Evolutionary conservation across 2,797 vertebrate genomes (phyloP).

Genomic region (Eulemur mongoz): DNA sequence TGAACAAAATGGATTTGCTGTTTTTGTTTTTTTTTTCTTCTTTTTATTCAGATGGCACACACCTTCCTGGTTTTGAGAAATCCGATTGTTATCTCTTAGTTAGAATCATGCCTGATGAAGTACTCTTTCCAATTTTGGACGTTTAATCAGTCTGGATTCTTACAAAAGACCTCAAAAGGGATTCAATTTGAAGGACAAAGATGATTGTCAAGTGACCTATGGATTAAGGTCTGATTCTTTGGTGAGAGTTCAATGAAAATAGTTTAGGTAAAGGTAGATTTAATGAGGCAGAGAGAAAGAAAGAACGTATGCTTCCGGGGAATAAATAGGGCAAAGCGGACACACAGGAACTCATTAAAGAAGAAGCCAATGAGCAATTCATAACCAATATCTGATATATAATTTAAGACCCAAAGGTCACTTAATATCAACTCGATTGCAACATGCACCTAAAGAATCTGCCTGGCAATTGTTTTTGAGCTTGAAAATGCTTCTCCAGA

Average conservation of each 20-base stretch:
- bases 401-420: slow-evolving; percentile 69
- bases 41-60: slow-evolving; percentile 62
- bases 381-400: slow-evolving; percentile 61
- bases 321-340: slow-evolving; percentile 33
- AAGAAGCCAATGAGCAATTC: slow-evolving; percentile 37
- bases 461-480: slow-evolving; percentile 10
- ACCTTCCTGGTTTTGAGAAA: slow-evolving; percentile 66
- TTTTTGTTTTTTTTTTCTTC: slow-evolving; percentile 35
- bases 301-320: slow-evolving; percentile 6
- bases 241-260: slow-evolving; percentile 35
- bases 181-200: slow-evolving; percentile 55
- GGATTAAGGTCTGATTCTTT: slow-evolving; percentile 17
- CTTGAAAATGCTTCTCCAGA: slow-evolving; percentile 52
- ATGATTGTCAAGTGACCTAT: slow-evolving; percentile 54
- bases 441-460: slow-evolving; percentile 42
- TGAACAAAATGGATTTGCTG: slow-evolving; percentile 73
- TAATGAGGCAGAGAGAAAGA: slow-evolving; percentile 55
- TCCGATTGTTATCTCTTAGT: slow-evolving; percentile 53
- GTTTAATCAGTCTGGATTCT: slow-evolving; percentile 49
- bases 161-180: slow-evolving; percentile 48
- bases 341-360: slow-evolving; percentile 49
- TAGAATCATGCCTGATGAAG: slow-evolving; percentile 16
- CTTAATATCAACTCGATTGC: slow-evolving; percentile 54
- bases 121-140: slow-evolving; percentile 30
- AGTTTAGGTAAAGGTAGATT: slow-evolving; percentile 51